Evolutionary conservation across 2,113 vertebrate species (phyloP), one percentile per base, ranked within the genome.

Genomic region (Corythornis cristatus): DNA sequence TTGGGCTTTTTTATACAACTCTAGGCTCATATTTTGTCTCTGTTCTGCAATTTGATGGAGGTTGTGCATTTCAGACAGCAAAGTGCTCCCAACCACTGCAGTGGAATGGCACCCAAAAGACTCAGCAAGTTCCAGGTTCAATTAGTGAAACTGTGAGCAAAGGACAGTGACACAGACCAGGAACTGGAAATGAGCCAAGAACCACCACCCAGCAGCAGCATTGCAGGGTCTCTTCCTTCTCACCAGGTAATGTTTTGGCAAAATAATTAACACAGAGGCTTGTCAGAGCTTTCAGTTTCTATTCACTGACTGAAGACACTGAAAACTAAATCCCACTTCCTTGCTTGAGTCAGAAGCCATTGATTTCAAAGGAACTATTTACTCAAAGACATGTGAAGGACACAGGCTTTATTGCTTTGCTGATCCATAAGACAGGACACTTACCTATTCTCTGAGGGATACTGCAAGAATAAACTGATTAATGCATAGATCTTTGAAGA

Each of bases 381-480:
- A 78, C 61, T 28, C 83, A 81, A 96, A 88, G 95, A 40, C 83
- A 53, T 0, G 15, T 78, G 86, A 96, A 94, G 88, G 88, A 68
- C 86, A 72, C n/a, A 53, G 53, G 53, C 65, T 90, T 92, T 78
- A 88, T 57, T 90, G 90, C 60, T 78, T 80, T 83, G 53, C 65
- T 5, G 2, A 79, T 93, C 88, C 37, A 29, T 65, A 88, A 68
- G 37, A 67, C 17, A 64, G 54, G 29, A 92, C 83, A 84, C n/a
- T 86, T 75, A 68, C 0, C 57, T 60, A 75, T 53, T 60, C 90
- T 81, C 88, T 45, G 35, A 86, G 76, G 86, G 42, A 90, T 37
- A 33, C 66, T 72, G 57, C 70, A 90, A 82, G 66, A 94, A 95
- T 84, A 92, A 95, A 68, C 42, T 0, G 0, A 93, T 78, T 93